These are phyloP conservation scores for Eretmocerus hayati DNA, from an alignment of 2,888 invertebrate genomes.

Conservation along the genomic window DNA sequence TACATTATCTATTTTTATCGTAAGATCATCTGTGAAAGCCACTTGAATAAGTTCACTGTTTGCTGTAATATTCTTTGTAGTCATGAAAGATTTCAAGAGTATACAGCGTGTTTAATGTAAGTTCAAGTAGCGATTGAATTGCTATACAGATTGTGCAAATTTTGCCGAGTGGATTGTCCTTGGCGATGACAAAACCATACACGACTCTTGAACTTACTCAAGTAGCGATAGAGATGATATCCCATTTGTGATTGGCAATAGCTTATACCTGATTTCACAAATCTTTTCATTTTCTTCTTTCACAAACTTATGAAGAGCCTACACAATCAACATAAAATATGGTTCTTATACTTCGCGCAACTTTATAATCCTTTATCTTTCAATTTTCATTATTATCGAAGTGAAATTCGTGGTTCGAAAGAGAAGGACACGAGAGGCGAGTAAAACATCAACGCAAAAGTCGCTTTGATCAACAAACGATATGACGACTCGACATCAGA, in stretches of 20 bases:
- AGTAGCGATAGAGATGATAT: constrained; percentile 28
- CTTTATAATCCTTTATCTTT: constrained; percentile 5
- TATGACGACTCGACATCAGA: constrained; percentile 34
- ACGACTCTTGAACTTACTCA: constrained; percentile 30
- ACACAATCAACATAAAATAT: constrained; percentile 27
- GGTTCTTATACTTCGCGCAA: constrained; percentile 21
- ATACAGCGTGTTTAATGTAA: too few species aligned
- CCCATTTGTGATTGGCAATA: constrained; percentile 32
- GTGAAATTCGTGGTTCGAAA: not conserved
- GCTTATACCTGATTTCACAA: constrained; percentile 25
- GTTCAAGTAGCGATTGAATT: too few species aligned
- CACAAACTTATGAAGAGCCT: constrained; percentile 26
- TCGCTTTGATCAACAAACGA: constrained; percentile 27
- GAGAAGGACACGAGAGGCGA: constrained; percentile 2
- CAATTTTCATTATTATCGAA: not conserved
- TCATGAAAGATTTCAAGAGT: too few species aligned
- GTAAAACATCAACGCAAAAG: constrained; percentile 17
- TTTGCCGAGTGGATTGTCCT: too few species aligned
- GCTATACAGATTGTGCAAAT: too few species aligned
- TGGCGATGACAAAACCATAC: too few species aligned
- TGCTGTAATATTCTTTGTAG: constrained; percentile 4
- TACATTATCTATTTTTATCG: constrained; percentile 40
- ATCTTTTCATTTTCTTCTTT: too few species aligned
- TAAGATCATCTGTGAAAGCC: constrained; percentile 34
- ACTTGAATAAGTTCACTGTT: constrained; percentile 36